These are phyloP conservation scores for Acyrthosiphon pisum DNA, from an alignment of 1,140 invertebrate genomes.

Conservation along the genomic window DNA sequence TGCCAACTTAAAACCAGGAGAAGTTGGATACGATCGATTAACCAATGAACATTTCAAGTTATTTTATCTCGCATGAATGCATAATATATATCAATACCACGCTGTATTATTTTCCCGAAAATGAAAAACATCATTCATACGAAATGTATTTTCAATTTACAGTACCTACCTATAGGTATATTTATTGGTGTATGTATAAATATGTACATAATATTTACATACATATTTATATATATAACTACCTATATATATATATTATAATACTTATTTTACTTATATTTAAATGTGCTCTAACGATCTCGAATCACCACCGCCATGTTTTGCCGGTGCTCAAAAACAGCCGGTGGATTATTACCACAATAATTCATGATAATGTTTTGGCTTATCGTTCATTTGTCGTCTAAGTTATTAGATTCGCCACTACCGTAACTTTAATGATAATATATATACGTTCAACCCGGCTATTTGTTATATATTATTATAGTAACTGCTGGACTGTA, in stretches of 20 bases:
- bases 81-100: background rate
- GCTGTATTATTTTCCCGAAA: background rate
- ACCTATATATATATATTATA: background rate
- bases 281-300: constrained; percentile 45
- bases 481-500: background rate
- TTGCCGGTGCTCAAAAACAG: constrained; percentile 47
- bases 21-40: background rate
- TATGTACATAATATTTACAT: background rate
- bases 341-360: constrained; percentile 49
- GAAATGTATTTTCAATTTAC: constrained; percentile 15
- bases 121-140: background rate
- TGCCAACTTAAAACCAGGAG: background rate
- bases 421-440: constrained; percentile 34
- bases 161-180: background rate
- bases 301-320: background rate
- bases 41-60: background rate
- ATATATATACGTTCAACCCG: background rate
- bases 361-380: constrained; percentile 56
- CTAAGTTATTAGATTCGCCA: constrained; percentile 35
- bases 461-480: background rate
- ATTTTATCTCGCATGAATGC: background rate
- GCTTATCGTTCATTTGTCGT: constrained; percentile 48
- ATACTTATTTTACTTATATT: constrained; percentile 39
- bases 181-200: too few relatives aligned
- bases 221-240: background rate